Conservation (phyloP, 2,797 vertebrate species). For the Melanotaenia maccullochi region DNA sequence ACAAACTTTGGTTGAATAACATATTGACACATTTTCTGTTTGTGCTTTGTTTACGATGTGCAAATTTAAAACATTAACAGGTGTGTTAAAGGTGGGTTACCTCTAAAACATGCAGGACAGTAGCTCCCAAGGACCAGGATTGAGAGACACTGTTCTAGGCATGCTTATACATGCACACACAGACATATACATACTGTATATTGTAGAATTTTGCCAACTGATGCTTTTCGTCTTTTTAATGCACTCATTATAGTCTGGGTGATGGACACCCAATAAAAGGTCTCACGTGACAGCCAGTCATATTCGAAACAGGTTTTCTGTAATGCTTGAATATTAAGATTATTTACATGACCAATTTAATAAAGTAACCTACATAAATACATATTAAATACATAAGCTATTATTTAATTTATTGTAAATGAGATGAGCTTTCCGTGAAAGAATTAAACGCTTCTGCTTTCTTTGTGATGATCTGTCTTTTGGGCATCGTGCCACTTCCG, state of each 20-base stretch:
- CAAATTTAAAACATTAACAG: too few species aligned
- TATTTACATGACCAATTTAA: conserved; percentile 8
- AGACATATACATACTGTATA: background rate
- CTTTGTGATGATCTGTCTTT: conserved; percentile 34
- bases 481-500: conserved; percentile 40
- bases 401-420: conserved; percentile 26
- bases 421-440: conserved; percentile 31
- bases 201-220: conserved; percentile 57
- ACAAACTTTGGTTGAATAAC: too few species aligned
- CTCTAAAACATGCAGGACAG: too few species aligned
- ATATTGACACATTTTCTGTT: too few species aligned
- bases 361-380: background rate
- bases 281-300: background rate
- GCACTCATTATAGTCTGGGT: conserved; percentile 48
- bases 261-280: conserved; percentile 12
- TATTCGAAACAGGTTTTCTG: background rate
- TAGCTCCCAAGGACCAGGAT: too few species aligned
- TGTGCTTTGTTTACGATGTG: too few species aligned
- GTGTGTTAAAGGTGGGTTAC: too few species aligned
- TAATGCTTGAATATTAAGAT: conserved; percentile 17
- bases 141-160: conserved; percentile 25
- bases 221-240: conserved; percentile 67
- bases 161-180: conserved; percentile 21
- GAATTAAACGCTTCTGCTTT: conserved; percentile 17
- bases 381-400: conserved; percentile 18